These are phyloP conservation scores for Brachionus rubens DNA, from an alignment of 1,140 invertebrate species.

Conservation along the genomic window DNA sequence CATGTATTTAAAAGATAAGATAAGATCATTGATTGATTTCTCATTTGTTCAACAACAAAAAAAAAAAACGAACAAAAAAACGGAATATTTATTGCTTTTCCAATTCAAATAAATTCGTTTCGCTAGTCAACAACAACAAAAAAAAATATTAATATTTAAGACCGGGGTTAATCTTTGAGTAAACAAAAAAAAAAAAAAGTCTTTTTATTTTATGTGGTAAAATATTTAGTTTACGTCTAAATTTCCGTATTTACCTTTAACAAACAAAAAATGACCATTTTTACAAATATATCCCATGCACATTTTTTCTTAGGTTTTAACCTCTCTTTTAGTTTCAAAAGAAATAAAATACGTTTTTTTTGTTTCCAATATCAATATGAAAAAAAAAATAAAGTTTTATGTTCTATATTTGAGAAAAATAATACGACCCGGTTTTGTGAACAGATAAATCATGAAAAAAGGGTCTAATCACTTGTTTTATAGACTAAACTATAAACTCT, in stretches of 20 bases:
- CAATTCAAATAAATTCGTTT: background rate
- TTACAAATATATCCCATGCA: slow-evolving; percentile 8
- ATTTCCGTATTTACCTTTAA: slow-evolving; percentile 35
- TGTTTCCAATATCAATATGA: background rate
- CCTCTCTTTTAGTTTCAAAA: background rate
- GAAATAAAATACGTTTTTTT: background rate
- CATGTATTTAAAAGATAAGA: slow-evolving; percentile 16
- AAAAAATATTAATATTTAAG: slow-evolving; percentile 28
- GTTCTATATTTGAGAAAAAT: too few species aligned
- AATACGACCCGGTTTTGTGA: background rate
- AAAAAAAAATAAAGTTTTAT: too few species aligned
- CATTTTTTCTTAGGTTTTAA: background rate
- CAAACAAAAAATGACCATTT: background rate
- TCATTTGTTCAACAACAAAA: slow-evolving; percentile 6
- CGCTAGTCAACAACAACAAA: background rate
- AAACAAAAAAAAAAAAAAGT: slow-evolving; percentile 25
- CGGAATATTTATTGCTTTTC: background rate
- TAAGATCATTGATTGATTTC: slow-evolving; percentile 41
- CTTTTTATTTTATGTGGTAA: slow-evolving; percentile 11
- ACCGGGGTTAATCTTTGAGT: slow-evolving; percentile 26
- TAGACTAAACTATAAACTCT: background rate
- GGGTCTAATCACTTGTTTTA: slow-evolving; percentile 11
- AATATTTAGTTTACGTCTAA: slow-evolving; percentile 42
- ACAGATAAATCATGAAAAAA: background rate
- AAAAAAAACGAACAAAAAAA: background rate